Base-by-base conservation (phyloP, 1,140 invertebrate genomes). In the Coenobita brevimanus region DNA sequence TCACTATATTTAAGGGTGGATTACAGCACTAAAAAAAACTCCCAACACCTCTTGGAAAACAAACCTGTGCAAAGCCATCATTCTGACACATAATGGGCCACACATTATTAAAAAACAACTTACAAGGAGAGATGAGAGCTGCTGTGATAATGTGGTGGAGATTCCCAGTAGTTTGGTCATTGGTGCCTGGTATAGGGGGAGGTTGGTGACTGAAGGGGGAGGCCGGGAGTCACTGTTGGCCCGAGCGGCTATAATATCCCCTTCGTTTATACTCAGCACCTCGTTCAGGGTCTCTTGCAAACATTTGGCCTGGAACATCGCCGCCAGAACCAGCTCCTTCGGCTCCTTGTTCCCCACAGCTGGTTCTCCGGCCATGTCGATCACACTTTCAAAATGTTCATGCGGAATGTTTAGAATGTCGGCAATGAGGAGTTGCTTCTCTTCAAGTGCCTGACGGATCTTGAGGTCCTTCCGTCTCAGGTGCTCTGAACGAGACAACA, bases 341-440 rank as follows among this genome's bases (percentile, higher is more conserved):
- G 95, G 94, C 91, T 96, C 95, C 91, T 95, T 95, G 69, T 94
- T 93, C 36, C 92, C 90, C 13, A 92, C 91, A 36, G 73, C 76
- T 38, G 91, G 78, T 30, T 91, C 94, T 85, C 93, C 93, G 17
- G 94, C 94, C 91, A 95, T 94, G 89, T 96, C 95, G 24, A 94
- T 94, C 82, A 95, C 94, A 89, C 94, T 94, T 82, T 95, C 94
- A 91, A 95, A 95, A 89, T 96, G 95, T 91, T 95, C 94, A 43
- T 94, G 93, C 50, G 96, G 95, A 91, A 97, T 95, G 92, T 96
- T 95, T 90, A 96, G 93, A 90, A 97, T 95, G 92, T 96, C 95
- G 88, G 95, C 96, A 88, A 97, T 94, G 78, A 97, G 93, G 90
- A 93, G 93, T 89, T 96, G 95, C 91, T 97, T 97, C 89, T 97